Conservation (phyloP, 1,140 invertebrate species). For the Pseudomyrmex cubaensis region DNA sequence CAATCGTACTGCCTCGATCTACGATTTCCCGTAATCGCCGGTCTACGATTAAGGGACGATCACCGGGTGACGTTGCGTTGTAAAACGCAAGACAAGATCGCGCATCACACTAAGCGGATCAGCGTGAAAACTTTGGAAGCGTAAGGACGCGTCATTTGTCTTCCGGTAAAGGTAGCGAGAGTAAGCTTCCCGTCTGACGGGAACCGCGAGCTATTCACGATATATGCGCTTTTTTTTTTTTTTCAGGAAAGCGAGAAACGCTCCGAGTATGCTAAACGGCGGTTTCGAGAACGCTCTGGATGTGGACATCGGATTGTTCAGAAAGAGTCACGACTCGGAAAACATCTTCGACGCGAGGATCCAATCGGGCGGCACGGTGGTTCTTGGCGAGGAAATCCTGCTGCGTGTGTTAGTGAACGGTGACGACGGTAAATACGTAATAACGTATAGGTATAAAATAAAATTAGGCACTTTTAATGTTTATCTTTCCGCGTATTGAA, state of each 20-base stretch:
- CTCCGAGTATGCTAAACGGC: constrained; percentile 84
- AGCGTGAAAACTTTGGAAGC: constrained; percentile 78
- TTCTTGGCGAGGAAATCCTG: constrained; percentile 88
- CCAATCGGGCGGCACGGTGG: constrained; percentile 86
- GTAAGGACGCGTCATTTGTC: constrained; percentile 72
- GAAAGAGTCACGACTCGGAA: constrained; percentile 83
- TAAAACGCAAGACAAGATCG: constrained; percentile 86
- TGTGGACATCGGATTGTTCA: constrained; percentile 86
- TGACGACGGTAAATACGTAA: constrained; percentile 86
- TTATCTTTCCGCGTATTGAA: constrained; percentile 67
- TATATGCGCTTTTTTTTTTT: background rate
- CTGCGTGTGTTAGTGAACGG: constrained; percentile 87
- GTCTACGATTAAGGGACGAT: constrained; percentile 88
- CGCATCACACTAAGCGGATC: constrained; percentile 86
- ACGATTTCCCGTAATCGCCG: constrained; percentile 87
- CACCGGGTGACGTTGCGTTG: constrained; percentile 87
- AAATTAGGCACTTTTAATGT: constrained; percentile 16
- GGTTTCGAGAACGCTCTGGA: constrained; percentile 87
- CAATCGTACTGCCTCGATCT: constrained; percentile 85
- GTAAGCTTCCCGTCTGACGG: constrained; percentile 6
- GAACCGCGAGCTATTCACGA: constrained; percentile 13
- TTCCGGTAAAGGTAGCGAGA: constrained; percentile 13
- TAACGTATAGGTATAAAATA: background rate
- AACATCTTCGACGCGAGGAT: constrained; percentile 86
- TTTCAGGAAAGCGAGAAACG: constrained; percentile 81